Base-by-base conservation (phyloP, 2,888 invertebrate genomes). In the Bembecia ichneumoniformis region DNA sequence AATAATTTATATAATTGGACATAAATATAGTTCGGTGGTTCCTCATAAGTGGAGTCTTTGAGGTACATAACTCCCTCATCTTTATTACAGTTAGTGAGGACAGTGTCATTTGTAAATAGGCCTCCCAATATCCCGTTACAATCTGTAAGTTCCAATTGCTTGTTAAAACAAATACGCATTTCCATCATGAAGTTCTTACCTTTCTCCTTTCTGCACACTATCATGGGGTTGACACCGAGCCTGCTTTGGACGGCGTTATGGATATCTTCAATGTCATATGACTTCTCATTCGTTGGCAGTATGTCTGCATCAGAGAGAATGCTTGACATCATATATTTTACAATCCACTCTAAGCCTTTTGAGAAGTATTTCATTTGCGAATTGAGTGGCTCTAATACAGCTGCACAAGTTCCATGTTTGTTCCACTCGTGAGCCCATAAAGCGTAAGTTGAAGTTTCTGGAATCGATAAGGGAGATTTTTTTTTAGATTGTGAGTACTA, bases 391-490 rank as follows among this genome's bases (percentile, higher is more conserved):
- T 89, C 80, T 3, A 93, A 55, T 3, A 73, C 57, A 0, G 89
- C 86, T 1, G 94, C 93, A 66, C 95, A 95, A 0, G 94, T 94
- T 2, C 95, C 95, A 68, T 95, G 95, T 63, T 95, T 95, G 0
- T 82, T 71, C 95, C 95, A 95, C 71, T 95, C 95, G 64, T 95
- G 94, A 51, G 90, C 82, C 94, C 94, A 95, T 16, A 95, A 83
- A 9, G 89, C 83, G 59, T 91, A 86, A 9, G 67, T 52, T 15
- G 69, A 62, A 15, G 75, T 77, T 44, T 71, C 86, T 84, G 68
- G 9, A 73, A 62, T 45, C 43, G 34, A 20, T 28, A 9, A 9
- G 28, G 28, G 9, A 28, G 28, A 28, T 28, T 9, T 28, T 9
- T 28, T 28, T 13, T 9, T 40, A 45, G 43, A 45, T 28, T 28